Evolutionary conservation across 2,888 invertebrate genomes (phyloP).

Genomic region (Drosophila demipolita): DNA sequence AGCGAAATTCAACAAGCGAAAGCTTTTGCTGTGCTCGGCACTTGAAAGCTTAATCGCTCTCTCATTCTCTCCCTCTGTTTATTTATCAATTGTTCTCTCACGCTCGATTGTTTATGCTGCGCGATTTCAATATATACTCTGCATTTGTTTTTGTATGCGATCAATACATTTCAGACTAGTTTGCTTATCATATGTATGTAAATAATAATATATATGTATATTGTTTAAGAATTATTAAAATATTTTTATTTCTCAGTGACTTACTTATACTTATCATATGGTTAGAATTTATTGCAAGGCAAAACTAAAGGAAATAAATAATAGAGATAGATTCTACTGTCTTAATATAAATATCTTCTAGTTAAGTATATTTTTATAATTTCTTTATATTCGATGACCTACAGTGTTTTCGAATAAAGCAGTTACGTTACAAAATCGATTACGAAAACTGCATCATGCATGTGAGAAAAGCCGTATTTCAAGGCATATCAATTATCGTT

Average conservation of each 20-base stretch:
- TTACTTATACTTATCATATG: not conserved
- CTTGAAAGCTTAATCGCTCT: not conserved
- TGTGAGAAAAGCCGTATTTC: not conserved
- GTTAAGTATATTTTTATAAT: not conserved
- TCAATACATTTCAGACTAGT: not conserved
- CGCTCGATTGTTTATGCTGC: not conserved
- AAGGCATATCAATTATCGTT: slow-evolving; percentile 8
- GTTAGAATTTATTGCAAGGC: not conserved
- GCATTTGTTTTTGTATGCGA: not conserved
- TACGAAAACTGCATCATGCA: not conserved
- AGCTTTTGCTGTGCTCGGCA: slow-evolving; percentile 14
- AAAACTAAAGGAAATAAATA: not conserved
- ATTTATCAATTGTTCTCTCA: not conserved
- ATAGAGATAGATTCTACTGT: not conserved
- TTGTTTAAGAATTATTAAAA: not conserved
- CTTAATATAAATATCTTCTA: not conserved
- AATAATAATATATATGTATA: not conserved
- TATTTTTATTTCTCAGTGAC: not conserved
- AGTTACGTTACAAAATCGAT: not conserved
- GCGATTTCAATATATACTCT: not conserved
- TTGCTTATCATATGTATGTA: not conserved
- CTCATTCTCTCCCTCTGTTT: not conserved
- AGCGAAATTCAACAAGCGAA: slow-evolving; percentile 2
- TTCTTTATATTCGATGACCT: not conserved
- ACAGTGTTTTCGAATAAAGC: not conserved